Conservation (phyloP, 2,113 vertebrate genomes). For the Lathamus discolor region DNA sequence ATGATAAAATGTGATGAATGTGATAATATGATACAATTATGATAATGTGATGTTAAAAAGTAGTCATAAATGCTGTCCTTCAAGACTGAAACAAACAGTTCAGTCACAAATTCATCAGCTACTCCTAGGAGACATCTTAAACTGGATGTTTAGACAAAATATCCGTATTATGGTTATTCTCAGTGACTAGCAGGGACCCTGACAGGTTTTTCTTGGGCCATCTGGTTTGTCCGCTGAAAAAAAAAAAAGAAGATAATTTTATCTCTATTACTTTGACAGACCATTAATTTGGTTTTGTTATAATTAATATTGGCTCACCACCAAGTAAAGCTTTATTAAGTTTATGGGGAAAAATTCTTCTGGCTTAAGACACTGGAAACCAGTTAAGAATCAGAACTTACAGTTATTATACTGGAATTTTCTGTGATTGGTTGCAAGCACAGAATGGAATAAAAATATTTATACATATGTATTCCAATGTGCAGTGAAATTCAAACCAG, state of each 20-base stretch:
- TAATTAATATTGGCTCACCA: constrained; percentile 26
- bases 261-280: constrained; percentile 22
- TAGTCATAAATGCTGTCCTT: constrained; percentile 16
- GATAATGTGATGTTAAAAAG: not conserved
- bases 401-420: not conserved
- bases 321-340: not conserved
- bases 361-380: not conserved
- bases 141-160: constrained; percentile 39
- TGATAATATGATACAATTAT: not conserved
- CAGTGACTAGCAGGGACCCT: not conserved
- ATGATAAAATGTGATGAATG: not conserved
- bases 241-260: not conserved
- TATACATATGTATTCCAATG: not conserved
- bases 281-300: constrained; percentile 10
- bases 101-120: constrained; percentile 21
- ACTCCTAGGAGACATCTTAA: not conserved
- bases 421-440: not conserved
- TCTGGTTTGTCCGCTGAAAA: not conserved
- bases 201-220: not conserved
- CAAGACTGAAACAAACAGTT: not conserved
- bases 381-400: not conserved
- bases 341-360: not conserved
- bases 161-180: not conserved
- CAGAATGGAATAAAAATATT: not conserved
- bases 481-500: not conserved